These are phyloP conservation scores for Xiphorhynchus erythropygius DNA, from an alignment of 2,797 vertebrate species.

Conservation along the genomic window DNA sequence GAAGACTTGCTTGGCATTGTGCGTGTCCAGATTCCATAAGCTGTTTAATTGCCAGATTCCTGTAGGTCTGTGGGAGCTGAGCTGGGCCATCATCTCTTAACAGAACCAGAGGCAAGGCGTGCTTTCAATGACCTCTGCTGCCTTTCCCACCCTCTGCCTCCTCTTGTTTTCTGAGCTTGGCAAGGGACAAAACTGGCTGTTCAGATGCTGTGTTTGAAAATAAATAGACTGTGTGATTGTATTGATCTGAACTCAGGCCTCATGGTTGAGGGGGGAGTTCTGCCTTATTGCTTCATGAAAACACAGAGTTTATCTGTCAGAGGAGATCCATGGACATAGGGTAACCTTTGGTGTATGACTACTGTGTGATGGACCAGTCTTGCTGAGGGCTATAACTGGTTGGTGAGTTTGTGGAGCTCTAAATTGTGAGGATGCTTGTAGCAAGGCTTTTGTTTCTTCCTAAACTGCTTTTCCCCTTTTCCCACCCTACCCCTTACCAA, in stretches of 20 bases:
- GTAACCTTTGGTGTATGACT: neutral
- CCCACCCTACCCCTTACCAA: neutral
- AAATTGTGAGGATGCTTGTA: neutral
- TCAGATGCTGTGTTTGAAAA: neutral
- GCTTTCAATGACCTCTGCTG: neutral
- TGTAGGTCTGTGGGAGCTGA: neutral
- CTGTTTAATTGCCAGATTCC: neutral
- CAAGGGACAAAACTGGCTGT: neutral
- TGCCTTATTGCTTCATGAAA: neutral
- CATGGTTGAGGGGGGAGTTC: rapidly evolving
- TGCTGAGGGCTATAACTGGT: neutral
- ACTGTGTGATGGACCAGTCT: rapidly evolving
- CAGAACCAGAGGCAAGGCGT: neutral
- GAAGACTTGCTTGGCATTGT: neutral
- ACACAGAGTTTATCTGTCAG: neutral
- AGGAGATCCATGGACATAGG: neutral
- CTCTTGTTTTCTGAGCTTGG: neutral
- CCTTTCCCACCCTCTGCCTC: neutral
- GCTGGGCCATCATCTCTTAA: neutral
- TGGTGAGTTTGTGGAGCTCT: neutral
- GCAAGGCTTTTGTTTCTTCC: neutral
- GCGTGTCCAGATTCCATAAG: neutral
- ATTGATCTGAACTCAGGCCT: neutral
- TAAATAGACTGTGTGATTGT: neutral
- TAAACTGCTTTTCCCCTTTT: neutral